These are phyloP conservation scores for Rhagoletis pomonella DNA, from an alignment of 1,140 invertebrate genomes.

Conservation along the genomic window DNA sequence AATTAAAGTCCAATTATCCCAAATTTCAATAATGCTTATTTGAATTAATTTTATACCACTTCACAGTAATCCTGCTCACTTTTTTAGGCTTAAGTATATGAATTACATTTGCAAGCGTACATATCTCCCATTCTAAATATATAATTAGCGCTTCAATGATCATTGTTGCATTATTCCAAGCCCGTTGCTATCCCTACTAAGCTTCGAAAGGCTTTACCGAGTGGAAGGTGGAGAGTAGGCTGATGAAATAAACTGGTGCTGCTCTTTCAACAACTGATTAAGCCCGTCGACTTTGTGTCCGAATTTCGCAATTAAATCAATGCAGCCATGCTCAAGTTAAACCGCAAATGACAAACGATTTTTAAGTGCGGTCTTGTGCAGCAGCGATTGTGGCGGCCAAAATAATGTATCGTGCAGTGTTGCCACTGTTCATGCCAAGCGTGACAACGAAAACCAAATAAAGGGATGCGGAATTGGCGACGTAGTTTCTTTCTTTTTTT, in stretches of 20 bases:
- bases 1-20: neutral
- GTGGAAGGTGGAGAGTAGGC: neutral
- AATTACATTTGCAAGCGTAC: neutral
- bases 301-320: neutral
- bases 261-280: neutral
- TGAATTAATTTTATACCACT: neutral
- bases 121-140: too few relatives aligned
- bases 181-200: too few relatives aligned
- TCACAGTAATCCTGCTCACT: neutral
- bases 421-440: neutral
- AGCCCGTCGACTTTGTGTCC: neutral
- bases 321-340: neutral
- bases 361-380: slow-evolving; percentile 37
- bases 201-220: too few relatives aligned
- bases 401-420: too few relatives aligned
- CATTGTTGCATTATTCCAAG: too few relatives aligned
- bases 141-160: too few relatives aligned
- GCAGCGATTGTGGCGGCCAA: neutral
- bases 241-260: neutral
- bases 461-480: too few relatives aligned
- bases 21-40: neutral
- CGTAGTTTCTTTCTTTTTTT: neutral
- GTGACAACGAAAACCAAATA: too few relatives aligned
- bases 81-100: neutral
- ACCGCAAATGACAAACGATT: slow-evolving; percentile 36